These are phyloP conservation scores for Meta bourneti DNA, from an alignment of 2,888 invertebrate species.

Conservation along the genomic window DNA sequence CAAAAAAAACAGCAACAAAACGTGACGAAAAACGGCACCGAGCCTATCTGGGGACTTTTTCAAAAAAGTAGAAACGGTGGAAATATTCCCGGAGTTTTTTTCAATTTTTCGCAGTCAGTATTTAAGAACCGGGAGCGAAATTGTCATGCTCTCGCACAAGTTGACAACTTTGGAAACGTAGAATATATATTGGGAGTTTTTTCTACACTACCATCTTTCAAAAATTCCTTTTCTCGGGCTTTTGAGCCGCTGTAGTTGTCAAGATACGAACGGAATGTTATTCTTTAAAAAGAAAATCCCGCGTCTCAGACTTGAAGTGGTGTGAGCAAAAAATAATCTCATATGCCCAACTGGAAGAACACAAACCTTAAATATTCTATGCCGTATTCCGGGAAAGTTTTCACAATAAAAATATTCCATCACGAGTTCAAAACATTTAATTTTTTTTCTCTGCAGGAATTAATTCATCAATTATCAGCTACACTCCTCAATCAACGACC, in stretches of 20 bases:
- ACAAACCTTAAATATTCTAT: background rate
- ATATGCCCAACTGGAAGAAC: background rate
- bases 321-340: background rate
- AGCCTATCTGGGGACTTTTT: background rate
- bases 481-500: no score
- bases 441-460: no score
- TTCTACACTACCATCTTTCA: constrained; percentile 1
- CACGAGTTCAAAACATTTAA: no score
- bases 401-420: background rate
- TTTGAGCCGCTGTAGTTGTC: constrained; percentile 16
- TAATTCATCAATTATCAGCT: no score
- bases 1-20: background rate
- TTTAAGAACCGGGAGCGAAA: constrained; percentile 28
- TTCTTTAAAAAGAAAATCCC: constrained; percentile 1
- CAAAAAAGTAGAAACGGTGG: background rate
- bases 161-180: constrained; percentile 30
- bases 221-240: constrained; percentile 15
- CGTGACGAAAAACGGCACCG: background rate
- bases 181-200: constrained; percentile 22
- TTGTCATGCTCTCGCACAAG: constrained; percentile 43
- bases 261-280: constrained; percentile 9
- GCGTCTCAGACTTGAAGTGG: background rate
- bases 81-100: background rate
- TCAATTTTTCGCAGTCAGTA: constrained; percentile 12
- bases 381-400: background rate